Base-by-base conservation (phyloP, 2,888 invertebrate species). In the Archaeoteleia sp. region DNA sequence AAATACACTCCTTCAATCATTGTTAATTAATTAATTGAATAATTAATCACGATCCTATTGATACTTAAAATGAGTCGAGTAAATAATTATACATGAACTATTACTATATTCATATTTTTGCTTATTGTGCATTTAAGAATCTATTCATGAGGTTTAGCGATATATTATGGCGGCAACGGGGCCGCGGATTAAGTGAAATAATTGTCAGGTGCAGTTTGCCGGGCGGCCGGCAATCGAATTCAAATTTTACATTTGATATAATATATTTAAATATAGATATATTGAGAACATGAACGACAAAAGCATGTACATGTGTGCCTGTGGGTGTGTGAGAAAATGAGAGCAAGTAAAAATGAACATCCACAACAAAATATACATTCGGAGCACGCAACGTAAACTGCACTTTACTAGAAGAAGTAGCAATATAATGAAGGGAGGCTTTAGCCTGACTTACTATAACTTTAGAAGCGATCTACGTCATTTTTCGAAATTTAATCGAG, bases 71-170 rank as follows among this genome's bases (percentile, higher is more conserved):
- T 37, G 74, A 78, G 72, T 67, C 72, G 77, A 80, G 77, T 78
- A 80, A 74, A 74, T 74, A 73, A 68, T 71, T n/a, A 74, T 75
- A 82, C 77, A 82, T 75, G 75, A 82, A 81, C 78, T 80, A 82
- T 81, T 82, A 83, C 81, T 79, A 82, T 81, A 83, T 83, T 80
- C 76, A 82, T 84, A 84, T 84, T 84, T 83, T 84, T 84, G 84
- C 84, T 84, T 84, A 83, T 79, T 78, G 79, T 77, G 76, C 81
- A 81, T 76, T 83, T 82, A 81, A 81, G 75, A 76, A 80, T 80
- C 78, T 81, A 82, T 79, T 79, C 63, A 79, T 71, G 72, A 78
- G 76, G 76, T 77, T 72, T 78, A 79, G 81, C 75, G 71, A 78
- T 72, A 77, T 78, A 71, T 71, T 61, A 61, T 66, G 66, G 72